Base-by-base conservation (phyloP, 2,797 vertebrate genomes). In the Halcyon leucocephala region DNA sequence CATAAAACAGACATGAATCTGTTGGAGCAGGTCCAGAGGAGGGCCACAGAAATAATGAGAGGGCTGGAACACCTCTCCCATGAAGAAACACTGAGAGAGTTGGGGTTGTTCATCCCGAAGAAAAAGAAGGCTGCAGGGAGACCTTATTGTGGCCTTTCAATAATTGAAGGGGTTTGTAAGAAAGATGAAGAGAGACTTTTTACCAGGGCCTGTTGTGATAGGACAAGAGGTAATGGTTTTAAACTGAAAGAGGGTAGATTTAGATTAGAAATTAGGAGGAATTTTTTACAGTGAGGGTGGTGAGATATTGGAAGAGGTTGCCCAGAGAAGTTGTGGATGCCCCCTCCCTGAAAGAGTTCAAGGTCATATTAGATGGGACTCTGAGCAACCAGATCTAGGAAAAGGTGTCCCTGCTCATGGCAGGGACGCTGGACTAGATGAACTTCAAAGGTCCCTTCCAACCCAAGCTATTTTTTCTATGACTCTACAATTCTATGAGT, bases 361-460 rank as follows among this genome's bases (percentile, higher is more conserved):
- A 66, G 31, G 37, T 9, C 25, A 57, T 37, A 4, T 1, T 3
- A 1, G 4, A 66, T 6, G 4, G 37, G 6, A 14, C 31, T 24
- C 1, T 44, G 39, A 79, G 37, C 42, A 85, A 11, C 4, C 4
- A 8, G 2, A 4, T 29, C 19, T 15, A 41, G 29, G 31, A 33
- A 22, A 3, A 74, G 18, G 2, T 51, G 15, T 31, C 41, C 22
- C 12, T 69, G 20, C 20, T 7, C 10, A 13, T 12, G 14, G 19
- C 46, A 52, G 15, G 3, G 4, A 4, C 2, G 2, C 10, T 74
- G 48, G 49, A 69, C 31, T 35, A 79, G 33, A 13, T 35, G 19
- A 61, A 2, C 11, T 55, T 37, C 31, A 74, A 46, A 9, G 13
- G 18, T 26, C 2, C 28, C 31, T 89, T 70, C 55, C 41, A 82